A percentile compares a stretch with the other conserved stretches of the same genome.
Conservation (phyloP, 1,140 invertebrate species). For the Ruditapes philippinarum region DNA sequence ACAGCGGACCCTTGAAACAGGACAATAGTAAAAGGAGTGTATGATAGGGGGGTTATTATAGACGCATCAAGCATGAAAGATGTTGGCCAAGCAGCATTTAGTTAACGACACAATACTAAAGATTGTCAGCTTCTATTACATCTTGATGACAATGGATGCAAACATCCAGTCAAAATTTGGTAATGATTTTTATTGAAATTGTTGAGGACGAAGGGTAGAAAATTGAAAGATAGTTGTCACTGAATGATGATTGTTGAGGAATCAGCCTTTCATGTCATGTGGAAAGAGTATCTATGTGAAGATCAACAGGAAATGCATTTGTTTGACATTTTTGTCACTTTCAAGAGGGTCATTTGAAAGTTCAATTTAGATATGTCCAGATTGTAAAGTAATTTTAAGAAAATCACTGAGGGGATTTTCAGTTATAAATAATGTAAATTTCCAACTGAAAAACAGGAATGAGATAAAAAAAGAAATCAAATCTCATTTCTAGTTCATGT, state of each 20-base stretch:
- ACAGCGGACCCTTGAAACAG: slow-evolving; percentile 47
- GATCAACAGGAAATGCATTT: slow-evolving; percentile 67
- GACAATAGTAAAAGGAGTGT: slow-evolving; percentile 28
- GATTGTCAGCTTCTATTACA: slow-evolving; percentile 65
- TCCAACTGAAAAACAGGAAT: too few relatives aligned
- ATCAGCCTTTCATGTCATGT: slow-evolving; percentile 50
- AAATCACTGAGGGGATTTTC: background rate
- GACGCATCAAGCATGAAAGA: slow-evolving; percentile 60
- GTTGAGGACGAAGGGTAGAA: slow-evolving; percentile 25
- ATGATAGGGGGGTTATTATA: slow-evolving; percentile 69
- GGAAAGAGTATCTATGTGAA: slow-evolving; percentile 28
- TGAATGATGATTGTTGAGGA: slow-evolving; percentile 37
- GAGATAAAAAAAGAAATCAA: too few relatives aligned
- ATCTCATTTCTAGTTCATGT: background rate
- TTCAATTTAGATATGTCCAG: slow-evolving; percentile 53
- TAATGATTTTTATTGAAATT: slow-evolving; percentile 63
- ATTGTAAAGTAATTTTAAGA: slow-evolving; percentile 30
- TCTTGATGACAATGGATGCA: slow-evolving; percentile 61
- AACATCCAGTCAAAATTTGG: slow-evolving; percentile 60
- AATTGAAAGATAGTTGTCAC: slow-evolving; percentile 65
- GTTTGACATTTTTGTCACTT: slow-evolving; percentile 67
- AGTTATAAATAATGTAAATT: slow-evolving; percentile 32
- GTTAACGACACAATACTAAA: slow-evolving; percentile 56
- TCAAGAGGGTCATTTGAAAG: slow-evolving; percentile 58
- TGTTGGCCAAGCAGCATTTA: slow-evolving; percentile 65